Conservation (phyloP, 2,797 vertebrate species). For the Enteromius radiatus region DNA sequence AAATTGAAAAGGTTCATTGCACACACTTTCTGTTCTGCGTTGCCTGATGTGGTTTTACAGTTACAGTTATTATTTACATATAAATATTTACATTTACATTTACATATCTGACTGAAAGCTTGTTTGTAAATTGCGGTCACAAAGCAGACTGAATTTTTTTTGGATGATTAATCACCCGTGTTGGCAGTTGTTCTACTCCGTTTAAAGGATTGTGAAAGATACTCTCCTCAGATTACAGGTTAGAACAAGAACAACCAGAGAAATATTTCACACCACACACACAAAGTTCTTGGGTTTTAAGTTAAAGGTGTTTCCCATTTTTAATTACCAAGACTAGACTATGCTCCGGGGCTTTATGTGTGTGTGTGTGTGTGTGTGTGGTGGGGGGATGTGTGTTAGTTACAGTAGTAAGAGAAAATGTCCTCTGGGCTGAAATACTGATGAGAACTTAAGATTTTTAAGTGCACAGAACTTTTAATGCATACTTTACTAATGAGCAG, state of each 20-base stretch:
- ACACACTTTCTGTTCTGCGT: neutral
- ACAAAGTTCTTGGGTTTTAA: slow-evolving; percentile 23
- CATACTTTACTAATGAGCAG: slow-evolving; percentile 21
- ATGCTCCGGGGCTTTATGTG: slow-evolving; percentile 28
- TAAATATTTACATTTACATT: slow-evolving; percentile 14
- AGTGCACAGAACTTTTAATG: slow-evolving; percentile 8
- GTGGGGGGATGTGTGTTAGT: neutral
- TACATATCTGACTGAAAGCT: neutral
- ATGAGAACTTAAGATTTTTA: slow-evolving; percentile 12
- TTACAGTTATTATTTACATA: neutral
- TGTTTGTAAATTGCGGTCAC: neutral
- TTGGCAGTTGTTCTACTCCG: slow-evolving; percentile 5
- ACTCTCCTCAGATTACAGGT: slow-evolving; percentile 39
- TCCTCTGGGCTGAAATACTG: slow-evolving; percentile 38
- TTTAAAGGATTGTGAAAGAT: slow-evolving; percentile 23
- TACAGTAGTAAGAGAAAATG: slow-evolving; percentile 33
- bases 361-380: neutral
- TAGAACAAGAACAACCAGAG: slow-evolving; percentile 35
- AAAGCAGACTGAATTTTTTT: neutral
- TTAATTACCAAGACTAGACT: slow-evolving; percentile 46
- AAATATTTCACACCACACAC: slow-evolving; percentile 33
- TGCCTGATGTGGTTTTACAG: slow-evolving; percentile 19
- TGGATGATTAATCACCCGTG: neutral
- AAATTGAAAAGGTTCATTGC: neutral
- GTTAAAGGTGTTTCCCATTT: slow-evolving; percentile 42